Base-by-base conservation (phyloP, 2,888 invertebrate species). In the Agriopis marginaria region DNA sequence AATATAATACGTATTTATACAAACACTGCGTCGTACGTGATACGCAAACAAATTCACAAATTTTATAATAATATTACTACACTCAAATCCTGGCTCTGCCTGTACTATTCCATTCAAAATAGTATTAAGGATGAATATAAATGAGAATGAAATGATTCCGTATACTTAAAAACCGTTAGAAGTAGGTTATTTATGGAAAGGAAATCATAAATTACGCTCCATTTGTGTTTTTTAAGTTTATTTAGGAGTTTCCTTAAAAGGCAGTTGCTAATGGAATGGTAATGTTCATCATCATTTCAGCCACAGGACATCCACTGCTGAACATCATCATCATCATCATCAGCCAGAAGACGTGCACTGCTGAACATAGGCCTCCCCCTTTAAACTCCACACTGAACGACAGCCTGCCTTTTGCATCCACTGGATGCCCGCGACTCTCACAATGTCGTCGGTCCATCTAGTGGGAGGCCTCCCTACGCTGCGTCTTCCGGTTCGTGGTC, bases 11-110 rank as follows among this genome's bases (percentile, higher is more conserved):
- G 78, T 81, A 77, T 77, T 76, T 75, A 76, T 74, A 76, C 75
- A 76, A 80, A 80, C 79, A 81, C 78, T 76, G 77, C 75, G 77
- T 65, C 71, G 71, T 72, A 75, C 84, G 84, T 82, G 82, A 80
- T 62, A 51, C 10, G 82, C 54, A 73, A 70, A 51, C 75, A 44
- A 63, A 82, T 77, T 69, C 40, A 66, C 51, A 10, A 61, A 51
- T 66, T 56, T 68, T 66, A 70, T 74, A 72, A 77, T 72, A 73
- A 77, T 73, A 76, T 47, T 73, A 71, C 73, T 60, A 59, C 64
- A 68, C 60, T 66, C 70, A 66, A 47, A 59, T 65, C 71, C 63
- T 50, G 69, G 63, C 58, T 32, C 32, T 70, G 73, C 60, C 66
- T 72, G 76, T 77, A 78, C 74, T 77, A 76, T 82, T 82, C 82